Evolutionary conservation across 2,797 vertebrate species (phyloP).

Genomic region (Tokudaia muenninki): DNA sequence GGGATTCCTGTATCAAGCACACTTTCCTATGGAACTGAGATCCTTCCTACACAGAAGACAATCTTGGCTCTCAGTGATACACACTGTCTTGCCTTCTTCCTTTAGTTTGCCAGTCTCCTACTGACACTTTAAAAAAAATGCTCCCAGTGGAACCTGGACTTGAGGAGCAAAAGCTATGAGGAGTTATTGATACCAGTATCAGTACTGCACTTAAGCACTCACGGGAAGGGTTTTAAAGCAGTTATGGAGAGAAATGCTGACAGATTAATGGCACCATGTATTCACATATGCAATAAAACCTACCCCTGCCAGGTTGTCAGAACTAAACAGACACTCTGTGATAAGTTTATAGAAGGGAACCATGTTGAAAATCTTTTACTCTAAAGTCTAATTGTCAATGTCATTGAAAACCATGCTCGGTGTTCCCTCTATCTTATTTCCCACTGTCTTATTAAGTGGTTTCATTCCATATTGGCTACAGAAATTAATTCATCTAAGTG

Average conservation of each 20-base stretch:
- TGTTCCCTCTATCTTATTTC: not conserved
- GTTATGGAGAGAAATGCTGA: not conserved
- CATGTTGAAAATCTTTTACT: conserved; percentile 46
- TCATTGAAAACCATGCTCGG: not conserved
- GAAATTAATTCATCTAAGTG: conserved; percentile 7
- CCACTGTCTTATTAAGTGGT: not conserved
- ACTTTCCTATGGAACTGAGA: conserved; percentile 29
- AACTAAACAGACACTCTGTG: not conserved
- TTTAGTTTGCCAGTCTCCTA: not conserved
- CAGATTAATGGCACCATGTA: not conserved
- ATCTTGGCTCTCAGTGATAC: not conserved
- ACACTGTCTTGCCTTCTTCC: not conserved
- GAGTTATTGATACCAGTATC: not conserved
- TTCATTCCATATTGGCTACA: not conserved
- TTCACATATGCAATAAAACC: not conserved
- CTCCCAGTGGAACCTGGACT: not conserved
- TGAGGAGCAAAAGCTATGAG: not conserved
- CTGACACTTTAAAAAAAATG: conserved; percentile 4
- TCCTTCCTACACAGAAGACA: conserved; percentile 22
- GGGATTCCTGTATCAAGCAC: conserved; percentile 40
- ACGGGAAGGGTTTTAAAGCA: not conserved
- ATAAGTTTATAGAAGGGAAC: not conserved
- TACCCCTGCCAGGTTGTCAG: not conserved
- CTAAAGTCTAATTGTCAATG: conserved; percentile 39
- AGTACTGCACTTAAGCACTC: not conserved